Percentiles rank a stretch among this genome's conserved stretches.
These are phyloP conservation scores for Gadopsis bispinosus DNA, from an alignment of 2,797 vertebrate genomes.

Conservation along the genomic window DNA sequence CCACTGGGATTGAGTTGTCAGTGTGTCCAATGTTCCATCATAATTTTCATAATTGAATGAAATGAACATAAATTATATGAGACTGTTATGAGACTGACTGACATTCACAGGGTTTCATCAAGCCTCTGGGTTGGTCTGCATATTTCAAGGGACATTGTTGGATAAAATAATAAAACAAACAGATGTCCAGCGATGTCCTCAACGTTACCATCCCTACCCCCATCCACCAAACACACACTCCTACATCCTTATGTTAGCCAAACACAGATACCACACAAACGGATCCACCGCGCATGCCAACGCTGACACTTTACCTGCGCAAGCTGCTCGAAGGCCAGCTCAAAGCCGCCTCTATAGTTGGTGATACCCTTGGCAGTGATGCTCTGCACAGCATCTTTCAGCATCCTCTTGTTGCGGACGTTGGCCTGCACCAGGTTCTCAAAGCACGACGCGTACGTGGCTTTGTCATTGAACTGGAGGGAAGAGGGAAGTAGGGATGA, in stretches of 20 bases:
- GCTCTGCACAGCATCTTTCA: constrained; percentile 91
- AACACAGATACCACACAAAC: neutral
- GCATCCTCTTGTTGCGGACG: constrained; percentile 94
- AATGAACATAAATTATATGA: constrained; percentile 13
- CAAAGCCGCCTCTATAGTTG: constrained; percentile 94
- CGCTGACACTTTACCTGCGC: constrained; percentile 50
- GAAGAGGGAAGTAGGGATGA: constrained; percentile 72
- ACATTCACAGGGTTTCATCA: constrained; percentile 13
- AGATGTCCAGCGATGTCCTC: constrained; percentile 13
- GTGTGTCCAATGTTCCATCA: neutral
- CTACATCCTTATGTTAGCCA: neutral
- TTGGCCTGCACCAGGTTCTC: constrained; percentile 97
- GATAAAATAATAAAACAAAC: constrained; percentile 6
- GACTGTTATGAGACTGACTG: neutral
- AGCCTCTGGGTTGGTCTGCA: neutral
- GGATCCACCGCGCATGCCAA: neutral
- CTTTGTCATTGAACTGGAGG: constrained; percentile 92
- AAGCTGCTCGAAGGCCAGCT: constrained; percentile 93
- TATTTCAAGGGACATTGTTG: constrained; percentile 3
- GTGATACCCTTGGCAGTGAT: constrained; percentile 95
- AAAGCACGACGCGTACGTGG: constrained; percentile 91
- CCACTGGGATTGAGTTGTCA: neutral
- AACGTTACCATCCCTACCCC: neutral
- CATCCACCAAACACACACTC: constrained; percentile 8
- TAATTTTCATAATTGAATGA: constrained; percentile 20